Conservation (phyloP, 2,888 invertebrate genomes). For the Eilema griseolum region DNA sequence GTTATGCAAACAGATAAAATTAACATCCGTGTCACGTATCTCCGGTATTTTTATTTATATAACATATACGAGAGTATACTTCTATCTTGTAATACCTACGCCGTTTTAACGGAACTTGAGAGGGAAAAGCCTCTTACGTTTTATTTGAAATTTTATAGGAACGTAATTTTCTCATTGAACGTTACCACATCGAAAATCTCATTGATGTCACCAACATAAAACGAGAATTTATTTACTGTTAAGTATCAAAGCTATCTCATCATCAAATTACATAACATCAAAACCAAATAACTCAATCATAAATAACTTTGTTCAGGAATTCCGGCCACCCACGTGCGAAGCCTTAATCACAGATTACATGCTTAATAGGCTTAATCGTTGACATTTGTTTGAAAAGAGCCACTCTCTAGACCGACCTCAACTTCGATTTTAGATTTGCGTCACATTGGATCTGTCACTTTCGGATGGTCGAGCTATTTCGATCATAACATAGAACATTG, state of each 20-base stretch:
- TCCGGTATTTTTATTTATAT: background rate
- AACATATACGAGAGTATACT: background rate
- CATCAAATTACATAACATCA: slow-evolving; percentile 28
- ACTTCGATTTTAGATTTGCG: slow-evolving; percentile 15
- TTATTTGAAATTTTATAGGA: background rate
- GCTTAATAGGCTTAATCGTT: slow-evolving; percentile 55
- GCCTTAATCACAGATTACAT: slow-evolving; percentile 52
- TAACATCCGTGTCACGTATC: background rate
- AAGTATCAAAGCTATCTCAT: slow-evolving; percentile 22
- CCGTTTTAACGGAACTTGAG: background rate
- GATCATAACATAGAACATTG: background rate
- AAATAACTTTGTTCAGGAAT: slow-evolving; percentile 40
- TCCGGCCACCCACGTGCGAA: slow-evolving; percentile 46
- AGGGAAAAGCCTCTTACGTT: slow-evolving; percentile 1
- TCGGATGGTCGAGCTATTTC: background rate
- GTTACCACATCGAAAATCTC: background rate
- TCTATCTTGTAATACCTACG: background rate
- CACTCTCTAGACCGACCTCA: slow-evolving; percentile 41
- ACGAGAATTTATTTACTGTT: slow-evolving; percentile 21
- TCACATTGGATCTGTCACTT: background rate
- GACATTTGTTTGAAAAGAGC: slow-evolving; percentile 55
- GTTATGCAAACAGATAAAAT: background rate
- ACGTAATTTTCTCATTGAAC: slow-evolving; percentile 11
- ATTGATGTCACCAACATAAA: slow-evolving; percentile 2
- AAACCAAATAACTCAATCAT: slow-evolving; percentile 40